Conservation (phyloP, 2,113 vertebrate genomes). For the Pantherophis guttatus region DNA sequence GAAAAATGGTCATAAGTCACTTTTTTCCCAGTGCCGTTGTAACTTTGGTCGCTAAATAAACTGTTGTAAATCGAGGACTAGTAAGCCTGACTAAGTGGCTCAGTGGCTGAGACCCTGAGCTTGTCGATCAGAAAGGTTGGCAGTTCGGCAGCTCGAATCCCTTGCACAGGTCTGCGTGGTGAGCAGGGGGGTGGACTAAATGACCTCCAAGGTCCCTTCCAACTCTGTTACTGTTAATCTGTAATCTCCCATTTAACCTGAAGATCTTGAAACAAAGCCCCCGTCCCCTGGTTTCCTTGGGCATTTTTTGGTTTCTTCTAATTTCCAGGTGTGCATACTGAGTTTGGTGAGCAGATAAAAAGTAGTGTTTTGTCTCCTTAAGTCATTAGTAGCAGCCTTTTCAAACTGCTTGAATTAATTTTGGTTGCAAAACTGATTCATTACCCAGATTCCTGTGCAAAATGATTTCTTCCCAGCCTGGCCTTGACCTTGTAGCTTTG, state of each 20-base stretch:
- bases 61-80: neutral
- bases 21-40: neutral
- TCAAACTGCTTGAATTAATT: neutral
- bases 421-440: neutral
- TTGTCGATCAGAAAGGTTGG: too few relatives aligned
- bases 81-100: too few relatives aligned
- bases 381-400: neutral
- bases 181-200: too few relatives aligned
- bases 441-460: neutral
- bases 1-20: neutral
- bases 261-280: neutral
- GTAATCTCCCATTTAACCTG: neutral
- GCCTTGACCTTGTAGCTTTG: neutral
- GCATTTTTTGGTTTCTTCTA: neutral
- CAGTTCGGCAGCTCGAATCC: too few relatives aligned
- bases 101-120: too few relatives aligned
- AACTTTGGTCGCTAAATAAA: neutral
- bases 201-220: too few relatives aligned
- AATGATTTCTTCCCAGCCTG: neutral
- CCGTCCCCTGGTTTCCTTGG: neutral
- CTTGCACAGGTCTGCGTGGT: too few relatives aligned
- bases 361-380: neutral
- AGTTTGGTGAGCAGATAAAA: neutral
- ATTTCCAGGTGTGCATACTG: neutral
- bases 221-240: neutral